These are phyloP conservation scores for Sarcophaga bullata DNA, from an alignment of 1,140 invertebrate genomes.

Conservation along the genomic window DNA sequence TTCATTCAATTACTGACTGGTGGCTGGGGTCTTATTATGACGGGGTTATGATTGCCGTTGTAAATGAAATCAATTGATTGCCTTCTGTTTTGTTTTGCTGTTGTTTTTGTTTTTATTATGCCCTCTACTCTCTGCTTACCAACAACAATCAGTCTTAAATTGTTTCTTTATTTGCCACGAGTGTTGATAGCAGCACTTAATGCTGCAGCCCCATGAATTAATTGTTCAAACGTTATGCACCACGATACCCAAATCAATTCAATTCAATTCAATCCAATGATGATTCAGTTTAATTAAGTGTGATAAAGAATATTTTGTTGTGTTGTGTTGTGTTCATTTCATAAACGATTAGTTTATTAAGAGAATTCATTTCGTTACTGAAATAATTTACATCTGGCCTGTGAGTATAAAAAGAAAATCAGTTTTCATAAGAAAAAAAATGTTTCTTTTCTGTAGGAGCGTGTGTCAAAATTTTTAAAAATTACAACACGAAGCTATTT, in stretches of 20 bases:
- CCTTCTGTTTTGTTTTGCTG: background rate
- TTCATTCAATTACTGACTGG: background rate
- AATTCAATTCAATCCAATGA: background rate
- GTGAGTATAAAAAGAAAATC: too few relatives aligned
- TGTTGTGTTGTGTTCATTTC: background rate
- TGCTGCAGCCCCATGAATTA: constrained; percentile 22
- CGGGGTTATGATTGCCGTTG: background rate
- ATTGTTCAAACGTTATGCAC: background rate
- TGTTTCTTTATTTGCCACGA: constrained; percentile 6
- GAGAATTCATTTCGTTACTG: background rate
- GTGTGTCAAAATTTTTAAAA: too few relatives aligned
- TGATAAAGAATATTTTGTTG: background rate
- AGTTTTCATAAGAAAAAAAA: too few relatives aligned
- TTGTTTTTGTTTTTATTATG: too few relatives aligned
- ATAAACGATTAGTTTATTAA: constrained; percentile 25
- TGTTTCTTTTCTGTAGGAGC: too few relatives aligned
- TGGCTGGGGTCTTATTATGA: background rate
- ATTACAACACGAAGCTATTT: too few relatives aligned
- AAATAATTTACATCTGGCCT: too few relatives aligned
- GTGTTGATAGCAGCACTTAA: constrained; percentile 26
- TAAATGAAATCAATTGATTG: constrained; percentile 20
- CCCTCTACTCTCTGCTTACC: too few relatives aligned
- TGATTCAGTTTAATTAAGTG: constrained; percentile 22
- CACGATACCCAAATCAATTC: background rate
- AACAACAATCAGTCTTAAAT: background rate